Evolutionary conservation across 2,797 vertebrate genomes (phyloP).

Genomic region (Catostomus latipinnis): DNA sequence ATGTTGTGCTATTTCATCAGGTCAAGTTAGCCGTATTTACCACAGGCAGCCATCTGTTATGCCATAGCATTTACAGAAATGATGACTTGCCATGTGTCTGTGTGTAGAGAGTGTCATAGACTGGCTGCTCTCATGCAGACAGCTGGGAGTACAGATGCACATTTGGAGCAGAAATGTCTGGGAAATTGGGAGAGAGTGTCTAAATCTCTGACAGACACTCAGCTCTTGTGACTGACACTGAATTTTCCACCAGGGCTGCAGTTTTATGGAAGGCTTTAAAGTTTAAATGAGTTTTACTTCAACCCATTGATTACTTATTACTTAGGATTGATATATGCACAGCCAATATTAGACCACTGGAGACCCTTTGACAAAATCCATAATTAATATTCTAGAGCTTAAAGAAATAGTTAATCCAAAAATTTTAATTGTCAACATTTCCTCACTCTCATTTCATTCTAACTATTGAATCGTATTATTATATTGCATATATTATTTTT

Average conservation of each 20-base stretch:
- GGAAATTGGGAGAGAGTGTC: constrained; percentile 1
- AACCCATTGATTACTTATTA: constrained; percentile 8
- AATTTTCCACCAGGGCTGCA: constrained; percentile 5
- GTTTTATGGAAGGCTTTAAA: neutral
- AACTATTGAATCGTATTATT: neutral
- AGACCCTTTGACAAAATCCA: neutral
- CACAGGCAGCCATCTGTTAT: constrained; percentile 50
- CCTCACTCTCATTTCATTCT: neutral
- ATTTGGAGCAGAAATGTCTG: constrained; percentile 27
- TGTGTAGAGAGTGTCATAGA: neutral
- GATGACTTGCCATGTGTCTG: neutral
- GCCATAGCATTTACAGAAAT: constrained; percentile 27
- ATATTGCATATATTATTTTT: too few species aligned
- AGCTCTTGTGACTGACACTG: neutral
- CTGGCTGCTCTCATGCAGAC: constrained; percentile 31
- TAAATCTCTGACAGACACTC: constrained; percentile 18
- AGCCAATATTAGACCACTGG: constrained; percentile 15
- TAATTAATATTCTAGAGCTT: constrained; percentile 6
- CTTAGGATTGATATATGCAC: constrained; percentile 25
- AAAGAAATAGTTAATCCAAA: neutral
- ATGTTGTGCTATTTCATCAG: constrained; percentile 61
- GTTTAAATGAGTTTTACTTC: constrained; percentile 39
- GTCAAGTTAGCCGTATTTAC: constrained; percentile 40
- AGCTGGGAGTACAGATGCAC: constrained; percentile 33
- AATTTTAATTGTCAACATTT: neutral